Percentiles rank a stretch among this genome's conserved stretches.
These are phyloP conservation scores for Apodemia mormo DNA, from an alignment of 2,888 invertebrate species.

Conservation along the genomic window DNA sequence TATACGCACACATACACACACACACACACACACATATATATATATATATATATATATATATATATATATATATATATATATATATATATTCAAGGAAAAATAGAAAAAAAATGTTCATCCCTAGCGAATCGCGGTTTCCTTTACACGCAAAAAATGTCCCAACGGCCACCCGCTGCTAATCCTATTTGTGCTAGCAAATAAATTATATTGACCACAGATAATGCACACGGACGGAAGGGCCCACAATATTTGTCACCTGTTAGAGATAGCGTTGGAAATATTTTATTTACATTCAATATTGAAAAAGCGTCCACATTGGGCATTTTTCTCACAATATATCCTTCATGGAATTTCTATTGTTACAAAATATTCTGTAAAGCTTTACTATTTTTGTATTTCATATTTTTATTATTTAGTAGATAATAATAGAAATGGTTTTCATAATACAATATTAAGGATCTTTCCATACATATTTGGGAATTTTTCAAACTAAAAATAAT, in stretches of 20 bases:
- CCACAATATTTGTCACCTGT: conserved; percentile 10
- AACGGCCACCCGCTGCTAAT: conserved; percentile 9
- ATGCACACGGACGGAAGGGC: not conserved
- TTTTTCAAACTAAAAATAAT: no score
- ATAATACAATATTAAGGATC: no score
- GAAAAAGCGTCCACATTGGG: not conserved
- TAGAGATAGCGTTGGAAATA: conserved; percentile 10
- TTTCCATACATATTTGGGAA: no score
- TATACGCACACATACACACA: no score
- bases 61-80: no score
- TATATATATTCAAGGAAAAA: not conserved
- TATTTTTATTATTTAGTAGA: no score
- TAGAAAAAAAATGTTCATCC: not conserved
- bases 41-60: no score
- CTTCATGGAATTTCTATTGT: conserved; percentile 16
- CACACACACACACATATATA: no score
- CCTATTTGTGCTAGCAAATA: conserved; percentile 12
- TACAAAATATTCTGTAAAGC: not conserved
- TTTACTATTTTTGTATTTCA: no score
- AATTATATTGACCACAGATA: conserved; percentile 9
- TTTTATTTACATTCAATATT: conserved; percentile 16
- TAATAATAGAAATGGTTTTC: no score
- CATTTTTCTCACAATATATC: conserved; percentile 1
- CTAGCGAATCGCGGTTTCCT: not conserved
- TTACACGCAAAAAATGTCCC: conserved; percentile 8